phyloP scores from a whole-genome alignment of 2,888 invertebrate genomes.

The Mesoligia furuncula region DNA sequence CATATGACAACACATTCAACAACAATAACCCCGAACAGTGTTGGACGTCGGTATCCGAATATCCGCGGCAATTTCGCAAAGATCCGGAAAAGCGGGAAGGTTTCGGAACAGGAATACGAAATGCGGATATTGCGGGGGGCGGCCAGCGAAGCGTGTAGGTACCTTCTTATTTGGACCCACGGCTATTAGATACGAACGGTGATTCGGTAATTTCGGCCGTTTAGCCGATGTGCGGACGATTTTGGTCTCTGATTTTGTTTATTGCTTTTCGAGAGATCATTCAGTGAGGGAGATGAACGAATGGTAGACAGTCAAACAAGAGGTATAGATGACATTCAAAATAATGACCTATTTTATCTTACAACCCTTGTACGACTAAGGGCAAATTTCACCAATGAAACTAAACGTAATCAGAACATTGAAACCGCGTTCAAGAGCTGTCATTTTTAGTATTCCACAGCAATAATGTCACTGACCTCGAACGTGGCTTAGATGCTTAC shows the following conservation, averaged over 20 bases:
- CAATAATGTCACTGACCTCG: background rate
- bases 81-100: constrained; percentile 67
- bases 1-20: constrained; percentile 19
- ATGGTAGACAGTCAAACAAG: background rate
- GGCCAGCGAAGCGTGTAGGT: constrained; percentile 67
- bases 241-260: constrained; percentile 44
- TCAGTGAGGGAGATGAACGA: background rate
- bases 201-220: constrained; percentile 64
- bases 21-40: constrained; percentile 43
- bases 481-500: no score
- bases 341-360: background rate
- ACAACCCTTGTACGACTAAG: background rate
- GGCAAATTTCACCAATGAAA: no score
- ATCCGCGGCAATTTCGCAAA: constrained; percentile 69
- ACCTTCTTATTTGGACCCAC: constrained; percentile 72
- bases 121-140: constrained; percentile 75
- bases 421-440: background rate
- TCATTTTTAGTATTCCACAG: background rate
- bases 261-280: constrained; percentile 19
- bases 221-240: constrained; percentile 45
- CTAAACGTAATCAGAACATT: background rate
- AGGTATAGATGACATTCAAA: background rate
- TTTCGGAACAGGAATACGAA: constrained; percentile 74
- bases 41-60: constrained; percentile 51
- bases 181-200: constrained; percentile 75